Conservation (phyloP, 2,797 vertebrate genomes). For the Sphenopsis melanotis region DNA sequence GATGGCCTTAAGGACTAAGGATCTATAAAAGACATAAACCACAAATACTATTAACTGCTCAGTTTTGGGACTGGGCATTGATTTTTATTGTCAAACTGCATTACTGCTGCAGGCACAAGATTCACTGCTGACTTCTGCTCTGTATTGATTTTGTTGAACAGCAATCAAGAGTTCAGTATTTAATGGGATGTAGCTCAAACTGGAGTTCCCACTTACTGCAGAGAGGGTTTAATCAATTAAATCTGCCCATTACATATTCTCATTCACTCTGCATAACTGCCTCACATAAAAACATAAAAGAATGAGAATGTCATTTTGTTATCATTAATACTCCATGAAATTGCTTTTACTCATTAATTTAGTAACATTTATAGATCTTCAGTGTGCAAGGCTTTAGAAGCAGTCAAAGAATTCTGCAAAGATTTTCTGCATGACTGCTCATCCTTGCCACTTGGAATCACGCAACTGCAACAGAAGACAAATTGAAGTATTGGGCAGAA, state of each 20-base stretch:
- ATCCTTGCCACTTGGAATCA: not conserved
- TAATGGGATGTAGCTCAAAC: not conserved
- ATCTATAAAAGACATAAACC: not conserved
- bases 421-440: not conserved
- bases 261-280: not conserved
- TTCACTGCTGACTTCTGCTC: not conserved
- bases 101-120: not conserved
- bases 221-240: not conserved
- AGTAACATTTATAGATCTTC: not conserved
- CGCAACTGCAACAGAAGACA: not conserved
- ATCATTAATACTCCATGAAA: not conserved
- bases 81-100: conserved; percentile 12
- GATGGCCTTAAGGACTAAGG: not conserved
- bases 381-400: not conserved
- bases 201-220: not conserved
- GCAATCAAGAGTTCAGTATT: not conserved
- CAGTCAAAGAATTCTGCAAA: not conserved
- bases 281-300: not conserved
- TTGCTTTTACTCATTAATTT: not conserved
- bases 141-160: not conserved
- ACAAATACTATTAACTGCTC: not conserved
- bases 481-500: not conserved
- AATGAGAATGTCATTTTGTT: not conserved
- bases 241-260: not conserved
- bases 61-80: not conserved